These are phyloP conservation scores for Chloroclysta siterata DNA, from an alignment of 2,888 invertebrate species.

Conservation along the genomic window DNA sequence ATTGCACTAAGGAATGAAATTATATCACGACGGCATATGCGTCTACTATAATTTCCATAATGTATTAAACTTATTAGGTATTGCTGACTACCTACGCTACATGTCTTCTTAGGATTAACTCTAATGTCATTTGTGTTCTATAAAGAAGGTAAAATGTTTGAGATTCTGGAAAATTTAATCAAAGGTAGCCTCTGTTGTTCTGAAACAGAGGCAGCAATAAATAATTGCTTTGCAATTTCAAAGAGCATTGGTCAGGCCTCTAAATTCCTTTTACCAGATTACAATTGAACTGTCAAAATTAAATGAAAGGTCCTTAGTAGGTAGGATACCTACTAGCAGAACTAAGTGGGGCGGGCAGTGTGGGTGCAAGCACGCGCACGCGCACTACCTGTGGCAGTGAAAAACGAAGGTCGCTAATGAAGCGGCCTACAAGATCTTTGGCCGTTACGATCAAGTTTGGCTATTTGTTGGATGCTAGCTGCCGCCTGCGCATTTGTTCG, in stretches of 20 bases:
- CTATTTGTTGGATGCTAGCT: not conserved
- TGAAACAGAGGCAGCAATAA: not conserved
- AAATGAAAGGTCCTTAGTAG: not conserved
- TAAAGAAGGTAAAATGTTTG: too few relatives aligned
- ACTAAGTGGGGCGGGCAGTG: constrained; percentile 21
- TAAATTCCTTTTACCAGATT: not conserved
- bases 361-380: constrained; percentile 31
- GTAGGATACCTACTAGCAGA: not conserved
- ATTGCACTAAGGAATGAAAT: constrained; percentile 16
- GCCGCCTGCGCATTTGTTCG: too few relatives aligned
- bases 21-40: constrained; percentile 16
- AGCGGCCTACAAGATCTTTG: constrained; percentile 8
- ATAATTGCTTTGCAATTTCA: not conserved
- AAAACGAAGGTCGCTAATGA: constrained; percentile 36
- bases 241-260: not conserved
- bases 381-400: constrained; percentile 37
- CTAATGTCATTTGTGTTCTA: not conserved
- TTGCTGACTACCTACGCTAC: not conserved
- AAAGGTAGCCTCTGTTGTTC: not conserved
- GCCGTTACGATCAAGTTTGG: not conserved
- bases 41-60: constrained; percentile 15
- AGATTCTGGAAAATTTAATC: not conserved
- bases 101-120: not conserved
- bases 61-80: not conserved
- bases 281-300: not conserved